Conservation (phyloP, 2,888 invertebrate genomes). For the Pecten maximus region DNA sequence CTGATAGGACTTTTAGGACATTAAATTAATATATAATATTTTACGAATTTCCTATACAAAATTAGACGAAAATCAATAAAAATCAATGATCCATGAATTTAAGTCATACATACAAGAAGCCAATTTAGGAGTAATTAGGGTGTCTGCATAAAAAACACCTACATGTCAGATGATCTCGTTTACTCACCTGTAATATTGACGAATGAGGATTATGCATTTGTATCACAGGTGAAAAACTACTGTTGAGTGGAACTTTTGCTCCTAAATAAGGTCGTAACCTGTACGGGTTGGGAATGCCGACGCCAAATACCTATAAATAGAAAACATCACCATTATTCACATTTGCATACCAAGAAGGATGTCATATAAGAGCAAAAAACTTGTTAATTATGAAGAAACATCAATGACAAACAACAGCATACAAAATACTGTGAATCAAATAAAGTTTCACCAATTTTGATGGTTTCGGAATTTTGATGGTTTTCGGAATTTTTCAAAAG, state of each 20-base stretch:
- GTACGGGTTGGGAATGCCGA: slow-evolving; percentile 95
- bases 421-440: too few species aligned
- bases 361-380: neutral
- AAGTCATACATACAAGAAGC: too few species aligned
- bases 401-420: too few species aligned
- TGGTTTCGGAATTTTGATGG: too few species aligned
- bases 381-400: neutral
- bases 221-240: slow-evolving; percentile 93
- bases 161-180: neutral
- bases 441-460: too few species aligned
- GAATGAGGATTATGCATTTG: slow-evolving; percentile 97
- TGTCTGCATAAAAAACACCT: too few species aligned
- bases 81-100: too few species aligned
- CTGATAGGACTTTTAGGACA: too few species aligned
- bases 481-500: too few species aligned
- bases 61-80: too few species aligned
- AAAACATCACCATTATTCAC: neutral
- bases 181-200: slow-evolving; percentile 90
- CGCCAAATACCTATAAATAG: slow-evolving; percentile 83
- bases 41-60: too few species aligned
- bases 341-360: neutral
- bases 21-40: too few species aligned
- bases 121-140: neutral
- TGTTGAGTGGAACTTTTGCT: slow-evolving; percentile 94
- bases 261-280: slow-evolving; percentile 94